Conservation (phyloP, 2,888 invertebrate species). For the Nemotelus pantherinus region DNA sequence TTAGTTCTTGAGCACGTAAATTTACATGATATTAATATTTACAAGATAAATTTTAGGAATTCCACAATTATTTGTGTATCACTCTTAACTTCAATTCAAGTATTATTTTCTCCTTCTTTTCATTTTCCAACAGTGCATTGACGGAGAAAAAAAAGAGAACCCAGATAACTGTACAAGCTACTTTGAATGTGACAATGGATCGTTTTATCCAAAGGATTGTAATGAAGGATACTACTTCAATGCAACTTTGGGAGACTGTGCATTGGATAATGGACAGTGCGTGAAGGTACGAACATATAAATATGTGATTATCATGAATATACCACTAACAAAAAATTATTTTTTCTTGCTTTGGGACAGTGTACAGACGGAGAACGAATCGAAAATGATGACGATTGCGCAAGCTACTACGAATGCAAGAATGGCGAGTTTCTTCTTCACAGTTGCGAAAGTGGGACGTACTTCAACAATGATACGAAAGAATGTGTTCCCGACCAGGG, state of each 20-base stretch:
- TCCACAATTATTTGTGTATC: no score
- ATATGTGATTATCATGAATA: no score
- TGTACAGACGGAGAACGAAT: conserved; percentile 17
- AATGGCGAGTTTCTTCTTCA: conserved; percentile 55
- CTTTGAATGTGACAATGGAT: not conserved
- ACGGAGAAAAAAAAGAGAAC: no score
- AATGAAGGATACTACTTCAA: not conserved
- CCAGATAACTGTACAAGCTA: not conserved
- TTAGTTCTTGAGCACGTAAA: no score
- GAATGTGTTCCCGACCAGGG: conserved; percentile 57
- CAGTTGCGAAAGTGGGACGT: conserved; percentile 61
- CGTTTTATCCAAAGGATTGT: not conserved
- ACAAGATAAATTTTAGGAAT: no score
- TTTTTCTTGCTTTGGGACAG: no score
- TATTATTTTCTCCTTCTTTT: no score
- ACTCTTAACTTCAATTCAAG: no score
- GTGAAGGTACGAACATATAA: not conserved
- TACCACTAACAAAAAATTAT: no score
- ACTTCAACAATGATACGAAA: conserved; percentile 59
- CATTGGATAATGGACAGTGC: not conserved
- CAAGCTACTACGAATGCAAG: conserved; percentile 59
- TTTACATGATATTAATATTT: no score
- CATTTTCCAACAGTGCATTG: no score
- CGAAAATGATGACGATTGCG: conserved; percentile 56
- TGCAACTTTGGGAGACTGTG: not conserved